Base-by-base conservation (phyloP, 2,888 invertebrate species). In the Phytoseiulus persimilis region DNA sequence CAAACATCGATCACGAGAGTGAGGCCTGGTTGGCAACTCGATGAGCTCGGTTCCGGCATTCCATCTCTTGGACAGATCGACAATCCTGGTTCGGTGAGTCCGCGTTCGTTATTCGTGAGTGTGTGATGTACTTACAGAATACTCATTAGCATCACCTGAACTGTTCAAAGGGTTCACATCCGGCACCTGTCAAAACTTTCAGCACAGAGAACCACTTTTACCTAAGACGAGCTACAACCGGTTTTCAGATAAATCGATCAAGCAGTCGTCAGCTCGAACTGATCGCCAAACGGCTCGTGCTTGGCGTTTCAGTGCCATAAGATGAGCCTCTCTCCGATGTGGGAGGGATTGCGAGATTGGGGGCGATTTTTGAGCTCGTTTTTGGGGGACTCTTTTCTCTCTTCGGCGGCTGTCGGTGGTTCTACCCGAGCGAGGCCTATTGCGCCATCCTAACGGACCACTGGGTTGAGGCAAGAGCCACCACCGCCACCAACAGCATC, bases 331-430 rank as follows among this genome's bases (percentile, higher is more conserved):
- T 65, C 65, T 65, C 65, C 65, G 65, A 65, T 65, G 28, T 65
- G 65, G 65, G 65, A 65, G 65, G 65, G 65, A 65, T 65, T 65
- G 65, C 65, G 65, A 65, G 65, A 65, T 65, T 65, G 65, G 65
- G 65, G 65, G 65, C 65, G 65, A 65, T 65, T 65, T 65, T 65
- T 65, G 65, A 65, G 65, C 18, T 65, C 5, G 65, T 65, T 65
- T 65, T 65, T 65, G 65, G 65, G 65, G 65, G 65, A 65, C 11
- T 65, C 65, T 65, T 65, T 65, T 28, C 65, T 65, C 65, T 65
- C 65, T 65, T 65, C 65, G 65, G 65, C 65, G 65, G 65, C 65
- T 65, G 1, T 65, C 28, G 28, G 65, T 65, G 18, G 65, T 65
- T 23, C 65, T 6, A 65, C 65, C 9, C 14, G 65, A 65, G 28